Base-by-base conservation (phyloP, 2,888 invertebrate species). In the Ypsolopha sequella region DNA sequence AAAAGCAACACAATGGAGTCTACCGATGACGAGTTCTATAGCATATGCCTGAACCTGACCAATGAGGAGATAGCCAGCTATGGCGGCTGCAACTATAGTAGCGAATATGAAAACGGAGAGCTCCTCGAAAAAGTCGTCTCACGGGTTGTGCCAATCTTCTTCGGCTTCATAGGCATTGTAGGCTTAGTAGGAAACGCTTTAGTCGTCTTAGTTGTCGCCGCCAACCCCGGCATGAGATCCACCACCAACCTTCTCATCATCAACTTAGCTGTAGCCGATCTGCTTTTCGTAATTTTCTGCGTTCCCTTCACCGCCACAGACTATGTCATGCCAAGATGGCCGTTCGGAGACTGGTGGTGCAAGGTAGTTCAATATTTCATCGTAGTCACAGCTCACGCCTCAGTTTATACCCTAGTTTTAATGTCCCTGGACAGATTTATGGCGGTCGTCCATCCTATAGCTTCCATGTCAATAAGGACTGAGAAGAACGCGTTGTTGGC, bases 231-330 rank as follows among this genome's bases (percentile, higher is more conserved):
- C 66, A 97, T 97, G 97, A 89, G 96, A 62, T 96, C 95, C 38
- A 96, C 96, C 6, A 97, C 97, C 48, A 97, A 97, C 75, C 89
- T 96, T 44, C 89, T 97, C 35, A 97, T 97, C 62, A 93, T 97
- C 55, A 96, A 95, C 73, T 81, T 97, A 55, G 96, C 97, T 3
- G 88, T 96, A 34, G 96, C 97, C 39, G 97, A 97, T 74, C 86
- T 98, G 35, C 89, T 95, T 35, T 97, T 98, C 76, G 95, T 97
- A 43, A 90, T 96, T 51, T 95, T 97, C 78, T 97, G 97, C 80
- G 96, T 97, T 13, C 97, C 97, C 0, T 96, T 96, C 76, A 97
- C 97, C 0, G 97, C 96, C 0, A 92, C 95, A 11, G 95, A 95
- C 66, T 97, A 96, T 73, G 94, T 95, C 0, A 84, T 95, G 67